Evolutionary conservation across 2,888 invertebrate genomes (phyloP).

Genomic region (Chymomyza fuscimana): DNA sequence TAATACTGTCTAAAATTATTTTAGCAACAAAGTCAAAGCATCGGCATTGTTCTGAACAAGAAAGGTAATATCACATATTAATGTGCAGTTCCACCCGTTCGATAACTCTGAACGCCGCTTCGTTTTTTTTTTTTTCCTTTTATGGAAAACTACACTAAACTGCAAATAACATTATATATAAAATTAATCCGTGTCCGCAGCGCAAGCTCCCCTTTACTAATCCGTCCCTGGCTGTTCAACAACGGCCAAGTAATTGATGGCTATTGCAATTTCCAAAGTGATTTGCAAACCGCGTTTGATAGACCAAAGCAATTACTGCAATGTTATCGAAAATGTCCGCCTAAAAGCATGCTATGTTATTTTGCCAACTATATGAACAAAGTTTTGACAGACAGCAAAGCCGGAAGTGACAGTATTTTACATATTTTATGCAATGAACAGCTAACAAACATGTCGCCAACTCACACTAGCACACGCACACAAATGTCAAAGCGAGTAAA

Average conservation of each 20-base stretch:
- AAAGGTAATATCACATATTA: too few relatives aligned
- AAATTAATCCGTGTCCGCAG: too few relatives aligned
- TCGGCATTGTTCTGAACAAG: too few relatives aligned
- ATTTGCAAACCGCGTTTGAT: background rate
- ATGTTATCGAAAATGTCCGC: background rate
- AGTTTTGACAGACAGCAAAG: conserved; percentile 12
- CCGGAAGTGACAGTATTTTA: conserved; percentile 32
- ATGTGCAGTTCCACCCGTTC: too few relatives aligned
- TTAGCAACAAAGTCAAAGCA: too few relatives aligned
- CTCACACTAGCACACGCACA: background rate
- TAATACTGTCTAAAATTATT: too few relatives aligned
- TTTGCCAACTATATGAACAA: conserved; percentile 54
- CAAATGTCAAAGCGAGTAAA: background rate
- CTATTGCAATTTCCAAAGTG: background rate
- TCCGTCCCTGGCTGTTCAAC: background rate
- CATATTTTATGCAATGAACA: conserved; percentile 24
- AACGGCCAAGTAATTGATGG: background rate
- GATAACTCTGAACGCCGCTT: too few relatives aligned
- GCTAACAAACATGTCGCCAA: conserved; percentile 4
- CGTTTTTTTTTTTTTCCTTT: too few relatives aligned
- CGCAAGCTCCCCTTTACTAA: too few relatives aligned
- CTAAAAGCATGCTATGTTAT: conserved; percentile 48
- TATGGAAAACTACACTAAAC: too few relatives aligned
- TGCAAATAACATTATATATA: too few relatives aligned
- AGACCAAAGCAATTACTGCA: background rate